A percentile compares a stretch with the other conserved stretches of the same genome.
Conservation (phyloP, 2,888 invertebrate species). For the Calephelis perditalis region DNA sequence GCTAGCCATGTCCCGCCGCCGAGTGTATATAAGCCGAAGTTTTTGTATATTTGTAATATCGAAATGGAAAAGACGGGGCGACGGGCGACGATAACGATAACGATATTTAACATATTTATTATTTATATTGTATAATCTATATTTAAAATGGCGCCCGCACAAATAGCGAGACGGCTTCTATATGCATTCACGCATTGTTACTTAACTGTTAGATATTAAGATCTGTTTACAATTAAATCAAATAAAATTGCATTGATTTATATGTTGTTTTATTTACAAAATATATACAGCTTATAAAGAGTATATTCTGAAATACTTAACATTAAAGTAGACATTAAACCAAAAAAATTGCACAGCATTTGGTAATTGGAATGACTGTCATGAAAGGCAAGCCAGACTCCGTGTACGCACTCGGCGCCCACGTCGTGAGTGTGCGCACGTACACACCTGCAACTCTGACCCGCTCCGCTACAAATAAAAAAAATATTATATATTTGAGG, state of each 20-base stretch:
- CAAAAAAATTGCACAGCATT: too few relatives aligned
- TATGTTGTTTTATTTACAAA: constrained; percentile 44
- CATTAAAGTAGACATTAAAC: not conserved
- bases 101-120: constrained; percentile 39
- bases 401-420: constrained; percentile 31
- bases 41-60: constrained; percentile 68
- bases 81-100: constrained; percentile 30
- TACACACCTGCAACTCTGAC: constrained; percentile 21
- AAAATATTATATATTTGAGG: too few relatives aligned
- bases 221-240: constrained; percentile 65
- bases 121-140: constrained; percentile 44
- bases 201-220: constrained; percentile 70
- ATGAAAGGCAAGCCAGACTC: constrained; percentile 40
- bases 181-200: constrained; percentile 69
- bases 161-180: constrained; percentile 45
- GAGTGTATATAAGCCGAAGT: constrained; percentile 32
- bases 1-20: constrained; percentile 25
- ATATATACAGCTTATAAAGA: constrained; percentile 26
- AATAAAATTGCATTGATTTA: constrained; percentile 72
- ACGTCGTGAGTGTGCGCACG: constrained; percentile 33
- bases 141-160: constrained; percentile 47
- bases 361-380: constrained; percentile 21
- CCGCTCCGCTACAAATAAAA: constrained; percentile 17
- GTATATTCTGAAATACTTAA: too few relatives aligned
- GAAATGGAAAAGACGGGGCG: constrained; percentile 35